phyloP scores from a whole-genome alignment of 2,113 vertebrate genomes.

The Lamprotornis superbus region DNA sequence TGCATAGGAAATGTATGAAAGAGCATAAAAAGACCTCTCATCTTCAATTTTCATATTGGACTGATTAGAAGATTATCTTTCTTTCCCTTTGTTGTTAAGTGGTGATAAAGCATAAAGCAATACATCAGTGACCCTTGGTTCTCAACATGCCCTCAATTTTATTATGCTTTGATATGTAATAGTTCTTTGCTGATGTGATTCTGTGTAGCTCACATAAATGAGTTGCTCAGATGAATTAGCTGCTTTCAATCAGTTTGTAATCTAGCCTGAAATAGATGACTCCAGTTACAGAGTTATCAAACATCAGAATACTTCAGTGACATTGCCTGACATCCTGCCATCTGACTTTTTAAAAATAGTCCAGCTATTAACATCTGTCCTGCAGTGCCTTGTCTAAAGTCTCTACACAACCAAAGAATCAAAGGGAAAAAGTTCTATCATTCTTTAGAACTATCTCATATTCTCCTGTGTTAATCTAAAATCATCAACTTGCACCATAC shows the following conservation, averaged over 20 bases:
- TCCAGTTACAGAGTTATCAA: neutral
- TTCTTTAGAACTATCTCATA: neutral
- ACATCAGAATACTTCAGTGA: neutral
- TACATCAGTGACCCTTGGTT: neutral
- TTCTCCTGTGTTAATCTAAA: neutral
- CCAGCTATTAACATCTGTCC: neutral
- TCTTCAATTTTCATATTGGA: neutral
- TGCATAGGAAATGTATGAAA: neutral
- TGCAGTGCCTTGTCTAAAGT: neutral
- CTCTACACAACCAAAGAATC: neutral
- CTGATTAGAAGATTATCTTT: neutral
- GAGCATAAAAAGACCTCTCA: neutral
- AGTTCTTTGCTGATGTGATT: neutral
- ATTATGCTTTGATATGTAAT: neutral
- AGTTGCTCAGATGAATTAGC: neutral
- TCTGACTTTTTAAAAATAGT: neutral
- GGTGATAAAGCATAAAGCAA: neutral
- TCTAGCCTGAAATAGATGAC: neutral
- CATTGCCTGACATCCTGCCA: neutral
- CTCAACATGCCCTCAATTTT: neutral
- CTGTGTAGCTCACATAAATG: neutral
- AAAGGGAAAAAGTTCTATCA: neutral
- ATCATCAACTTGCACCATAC: neutral
- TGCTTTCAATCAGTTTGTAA: neutral
- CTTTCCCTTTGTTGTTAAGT: neutral